phyloP scores from a whole-genome alignment of 2,888 invertebrate species.

The Scaptomyza caliginosa region DNA sequence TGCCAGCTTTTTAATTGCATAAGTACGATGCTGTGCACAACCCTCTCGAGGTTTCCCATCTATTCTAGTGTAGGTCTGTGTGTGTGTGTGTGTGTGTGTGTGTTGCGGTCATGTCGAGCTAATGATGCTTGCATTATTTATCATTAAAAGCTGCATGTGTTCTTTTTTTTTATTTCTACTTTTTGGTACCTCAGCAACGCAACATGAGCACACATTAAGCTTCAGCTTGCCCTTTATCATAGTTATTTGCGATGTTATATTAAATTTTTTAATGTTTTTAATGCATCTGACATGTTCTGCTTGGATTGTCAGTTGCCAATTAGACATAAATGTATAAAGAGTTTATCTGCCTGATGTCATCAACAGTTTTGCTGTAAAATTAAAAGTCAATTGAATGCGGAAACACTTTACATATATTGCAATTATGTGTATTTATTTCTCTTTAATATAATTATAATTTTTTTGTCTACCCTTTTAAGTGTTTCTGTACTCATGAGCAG shows the following conservation, averaged over 20 bases:
- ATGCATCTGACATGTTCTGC: no score
- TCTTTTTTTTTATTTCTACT: background rate
- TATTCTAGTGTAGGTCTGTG: background rate
- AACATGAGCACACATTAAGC: background rate
- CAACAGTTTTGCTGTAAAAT: background rate
- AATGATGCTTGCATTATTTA: conserved; percentile 56
- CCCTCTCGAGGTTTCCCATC: conserved; percentile 10
- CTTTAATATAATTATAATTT: background rate
- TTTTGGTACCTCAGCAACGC: background rate
- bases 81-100: conserved; percentile 1
- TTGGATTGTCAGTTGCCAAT: background rate
- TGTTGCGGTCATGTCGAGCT: conserved; percentile 31
- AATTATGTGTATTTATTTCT: background rate
- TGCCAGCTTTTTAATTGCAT: conserved; percentile 50
- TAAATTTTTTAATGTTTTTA: no score
- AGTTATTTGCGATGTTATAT: no score
- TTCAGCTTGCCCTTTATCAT: background rate
- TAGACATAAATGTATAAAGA: background rate
- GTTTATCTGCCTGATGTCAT: background rate
- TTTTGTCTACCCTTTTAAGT: no score
- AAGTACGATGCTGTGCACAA: conserved; percentile 14
- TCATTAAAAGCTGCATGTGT: conserved; percentile 20
- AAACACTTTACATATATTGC: background rate
- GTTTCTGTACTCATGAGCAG: no score
- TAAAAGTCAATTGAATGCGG: background rate